Base-by-base conservation (phyloP, 2,113 vertebrate genomes). In the Grammomys surdaster region DNA sequence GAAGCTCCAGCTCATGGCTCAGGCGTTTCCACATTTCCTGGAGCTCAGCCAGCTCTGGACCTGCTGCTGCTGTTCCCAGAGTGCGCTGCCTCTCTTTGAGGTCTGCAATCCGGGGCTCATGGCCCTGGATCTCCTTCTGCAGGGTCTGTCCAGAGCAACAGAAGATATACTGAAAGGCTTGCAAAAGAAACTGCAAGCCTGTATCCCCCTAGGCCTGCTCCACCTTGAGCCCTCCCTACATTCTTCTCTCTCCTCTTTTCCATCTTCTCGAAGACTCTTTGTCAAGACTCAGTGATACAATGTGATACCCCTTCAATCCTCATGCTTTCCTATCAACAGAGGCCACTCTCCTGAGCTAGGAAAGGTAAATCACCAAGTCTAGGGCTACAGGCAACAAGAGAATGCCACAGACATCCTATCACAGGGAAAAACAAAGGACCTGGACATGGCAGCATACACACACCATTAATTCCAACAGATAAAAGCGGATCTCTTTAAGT, bases 51-150 rank as follows among this genome's bases (percentile, higher is more conserved):
- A 99, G 98, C 91, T 98, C 98, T 0, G 98, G 98, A 60, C 98
- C 99, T 0, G 98, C 97, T 0, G 98, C 98, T 0, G 98, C 98
- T 31, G 98, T 77, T 0, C 95, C 98, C 95, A 99, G 96, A 2
- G 98, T 98, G 13, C 97, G 98, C 87, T 98, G 98, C 3, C 99
- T 98, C n/a, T 97, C 98, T 8, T 95, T 97, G 36, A 99, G 99
- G 97, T 99, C 99, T 5, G 99, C 98, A 0, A 99, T 99, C 33
- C 99, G 99, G 0, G 99, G 99, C 98, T 99, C 99, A 26, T 99
- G 99, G 86, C 99, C 99, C 97, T 99, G 99, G 89, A 99, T 99
- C 98, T 99, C 99, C 96, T 99, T 99, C 97, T 99, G 99, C 90
- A 99, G 98, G 0, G 99, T 99, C 99, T 99, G 97, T 60, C 40